Evolutionary conservation across 1,140 invertebrate species (phyloP).

Genomic region (Idris sp.): DNA sequence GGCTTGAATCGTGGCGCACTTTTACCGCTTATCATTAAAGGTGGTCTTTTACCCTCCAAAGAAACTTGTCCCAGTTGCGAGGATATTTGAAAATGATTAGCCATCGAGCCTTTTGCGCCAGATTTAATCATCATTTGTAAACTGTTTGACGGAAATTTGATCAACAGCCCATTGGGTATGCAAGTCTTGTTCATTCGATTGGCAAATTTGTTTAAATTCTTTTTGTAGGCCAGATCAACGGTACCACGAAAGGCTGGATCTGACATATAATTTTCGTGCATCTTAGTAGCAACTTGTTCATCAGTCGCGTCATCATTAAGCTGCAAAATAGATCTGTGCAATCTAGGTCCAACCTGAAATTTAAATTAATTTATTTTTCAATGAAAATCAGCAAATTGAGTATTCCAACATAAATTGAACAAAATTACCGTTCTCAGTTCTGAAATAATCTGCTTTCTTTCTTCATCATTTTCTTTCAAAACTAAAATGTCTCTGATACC

Average conservation of each 20-base stretch:
- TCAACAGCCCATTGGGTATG: conserved; percentile 88
- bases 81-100: conserved; percentile 98
- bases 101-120: conserved; percentile 97
- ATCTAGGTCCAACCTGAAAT: conserved; percentile 79
- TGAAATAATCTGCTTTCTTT: conserved; percentile 85
- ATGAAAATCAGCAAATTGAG: background rate
- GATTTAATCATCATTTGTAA: conserved; percentile 98
- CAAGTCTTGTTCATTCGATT: conserved; percentile 93
- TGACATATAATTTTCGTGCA: conserved; percentile 84
- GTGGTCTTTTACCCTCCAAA: conserved; percentile 97
- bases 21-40: conserved; percentile 94
- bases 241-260: conserved; percentile 88
- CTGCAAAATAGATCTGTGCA: conserved; percentile 86
- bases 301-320: conserved; percentile 80
- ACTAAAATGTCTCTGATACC: conserved; percentile 97
- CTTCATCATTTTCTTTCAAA: conserved; percentile 83
- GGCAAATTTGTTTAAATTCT: conserved; percentile 87
- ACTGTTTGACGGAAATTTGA: conserved; percentile 96
- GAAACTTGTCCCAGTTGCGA: conserved; percentile 98
- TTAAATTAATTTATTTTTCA: background rate
- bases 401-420: background rate
- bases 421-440: conserved; percentile 78
- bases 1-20: conserved; percentile 95
- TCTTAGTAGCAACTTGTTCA: conserved; percentile 81
- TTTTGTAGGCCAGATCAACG: conserved; percentile 93